phyloP scores from a whole-genome alignment of 2,113 vertebrate genomes.

The Anthoscopus minutus region DNA sequence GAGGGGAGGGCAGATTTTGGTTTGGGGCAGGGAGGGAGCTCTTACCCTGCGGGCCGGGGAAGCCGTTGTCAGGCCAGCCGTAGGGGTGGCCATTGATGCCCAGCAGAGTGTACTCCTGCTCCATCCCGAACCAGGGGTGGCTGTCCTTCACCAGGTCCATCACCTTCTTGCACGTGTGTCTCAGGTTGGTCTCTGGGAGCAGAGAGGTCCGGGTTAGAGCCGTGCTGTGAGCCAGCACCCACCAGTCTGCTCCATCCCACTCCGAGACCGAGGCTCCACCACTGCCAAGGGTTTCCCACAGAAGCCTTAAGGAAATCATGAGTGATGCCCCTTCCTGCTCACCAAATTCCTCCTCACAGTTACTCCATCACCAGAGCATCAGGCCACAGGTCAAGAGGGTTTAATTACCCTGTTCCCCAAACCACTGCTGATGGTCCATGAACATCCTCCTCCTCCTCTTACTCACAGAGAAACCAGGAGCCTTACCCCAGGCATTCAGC shows the following conservation, averaged over 20 bases:
- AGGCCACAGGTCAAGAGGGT: neutral
- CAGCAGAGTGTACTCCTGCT: conserved; percentile 70
- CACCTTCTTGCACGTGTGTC: conserved; percentile 54
- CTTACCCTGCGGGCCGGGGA: conserved; percentile 63
- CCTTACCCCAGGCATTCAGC: neutral
- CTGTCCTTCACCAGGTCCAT: conserved; percentile 63
- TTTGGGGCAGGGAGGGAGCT: neutral
- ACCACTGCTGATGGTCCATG: neutral
- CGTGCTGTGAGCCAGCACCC: fast-evolving
- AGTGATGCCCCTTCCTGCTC: neutral
- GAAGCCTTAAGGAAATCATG: neutral
- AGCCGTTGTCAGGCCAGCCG: conserved; percentile 65
- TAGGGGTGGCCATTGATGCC: conserved; percentile 62
- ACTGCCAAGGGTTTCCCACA: neutral
- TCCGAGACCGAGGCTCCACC: fast-evolving
- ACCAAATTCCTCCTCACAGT: neutral
- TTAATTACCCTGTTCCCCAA: neutral
- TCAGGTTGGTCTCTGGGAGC: conserved; percentile 71
- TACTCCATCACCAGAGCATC: neutral
- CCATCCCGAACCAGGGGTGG: conserved; percentile 72
- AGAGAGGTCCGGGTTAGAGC: neutral
- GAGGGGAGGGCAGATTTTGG: fast-evolving
- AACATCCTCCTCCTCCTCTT: neutral
- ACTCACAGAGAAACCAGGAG: neutral
- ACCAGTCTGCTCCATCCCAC: fast-evolving